Evolutionary conservation across 1,140 invertebrate species (phyloP).

Genomic region (Metopolophium dirhodum): DNA sequence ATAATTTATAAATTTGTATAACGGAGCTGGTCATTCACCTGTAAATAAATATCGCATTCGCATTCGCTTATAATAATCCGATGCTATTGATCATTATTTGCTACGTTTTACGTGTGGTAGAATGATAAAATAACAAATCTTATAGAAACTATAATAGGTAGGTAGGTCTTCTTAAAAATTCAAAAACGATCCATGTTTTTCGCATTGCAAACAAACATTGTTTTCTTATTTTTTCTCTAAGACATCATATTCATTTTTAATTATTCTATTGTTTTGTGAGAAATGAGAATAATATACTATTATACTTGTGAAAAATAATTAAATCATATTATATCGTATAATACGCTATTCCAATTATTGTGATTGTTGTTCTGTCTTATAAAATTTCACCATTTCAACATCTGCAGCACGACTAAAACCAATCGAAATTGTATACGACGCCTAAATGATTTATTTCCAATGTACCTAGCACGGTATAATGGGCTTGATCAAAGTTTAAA

Average conservation of each 20-base stretch:
- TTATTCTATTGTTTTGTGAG: background rate
- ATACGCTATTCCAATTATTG: background rate
- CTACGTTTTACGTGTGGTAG: no score
- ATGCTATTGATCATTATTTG: no score
- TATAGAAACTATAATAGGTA: background rate
- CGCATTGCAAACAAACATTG: background rate
- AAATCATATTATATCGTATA: background rate
- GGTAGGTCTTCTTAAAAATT: background rate
- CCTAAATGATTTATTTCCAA: no score
- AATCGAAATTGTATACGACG: no score
- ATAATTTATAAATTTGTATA: no score
- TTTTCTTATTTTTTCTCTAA: background rate
- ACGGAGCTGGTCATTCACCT: no score
- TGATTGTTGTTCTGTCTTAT: background rate
- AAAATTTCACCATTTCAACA: background rate
- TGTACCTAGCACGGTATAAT: background rate
- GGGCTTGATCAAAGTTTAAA: background rate
- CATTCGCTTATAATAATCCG: no score
- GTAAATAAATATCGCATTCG: no score
- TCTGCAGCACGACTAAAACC: background rate
- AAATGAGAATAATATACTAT: background rate
- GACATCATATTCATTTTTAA: background rate
- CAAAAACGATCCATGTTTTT: background rate
- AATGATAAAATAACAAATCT: background rate
- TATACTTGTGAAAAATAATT: background rate